Evolutionary conservation across 2,113 vertebrate species (phyloP), one percentile per base, ranked within the genome.

Genomic region (Baryphthengus martii): DNA sequence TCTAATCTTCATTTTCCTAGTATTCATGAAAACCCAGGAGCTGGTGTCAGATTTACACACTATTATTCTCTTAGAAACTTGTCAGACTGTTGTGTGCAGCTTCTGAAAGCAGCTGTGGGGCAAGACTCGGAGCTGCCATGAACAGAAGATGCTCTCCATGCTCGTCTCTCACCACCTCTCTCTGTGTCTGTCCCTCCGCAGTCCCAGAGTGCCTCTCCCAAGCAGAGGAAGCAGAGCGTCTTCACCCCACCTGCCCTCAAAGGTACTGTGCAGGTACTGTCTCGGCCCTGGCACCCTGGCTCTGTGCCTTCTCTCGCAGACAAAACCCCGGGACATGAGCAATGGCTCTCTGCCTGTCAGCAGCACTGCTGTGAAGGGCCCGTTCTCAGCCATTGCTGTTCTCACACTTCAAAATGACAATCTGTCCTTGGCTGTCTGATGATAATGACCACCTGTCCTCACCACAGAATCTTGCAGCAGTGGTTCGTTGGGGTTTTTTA

Each of bases 141-240:
- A 29, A 3, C 29, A n/a, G 28, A 8, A 23, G 13, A 0, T 23
- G 50, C 28, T 42, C 6, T 10, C 55, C 0, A 1, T 31, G 31
- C 23, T 45, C 1, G 0, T 42, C 12, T 62, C 88, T 96, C 5
- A 94, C 87, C 0, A 5, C 47, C 24, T 83, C 7, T 92, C 85
- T 94, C 71, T 93, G 37, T 95, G 23, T 74, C 66, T 94, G 84
- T 90, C 47, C 91, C 55, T 84, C 92, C 23, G 9, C 95, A 98
- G 98, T 94, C 90, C 26, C 97, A 99, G 98, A 98, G 93, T 2
- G 96, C 98, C 33, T 97, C 98, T 53, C 98, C 98, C 47, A 98
- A 98, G 95, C 99, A 99, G 87, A 98, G 98, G 98, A 99, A 99
- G 98, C 98, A 98, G 97, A 99, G 99, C 3, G 98, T 98, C 62